Evolutionary conservation across 1,140 invertebrate species (phyloP), one percentile per base, ranked within the genome.

Genomic region (Drosophila littoralis): DNA sequence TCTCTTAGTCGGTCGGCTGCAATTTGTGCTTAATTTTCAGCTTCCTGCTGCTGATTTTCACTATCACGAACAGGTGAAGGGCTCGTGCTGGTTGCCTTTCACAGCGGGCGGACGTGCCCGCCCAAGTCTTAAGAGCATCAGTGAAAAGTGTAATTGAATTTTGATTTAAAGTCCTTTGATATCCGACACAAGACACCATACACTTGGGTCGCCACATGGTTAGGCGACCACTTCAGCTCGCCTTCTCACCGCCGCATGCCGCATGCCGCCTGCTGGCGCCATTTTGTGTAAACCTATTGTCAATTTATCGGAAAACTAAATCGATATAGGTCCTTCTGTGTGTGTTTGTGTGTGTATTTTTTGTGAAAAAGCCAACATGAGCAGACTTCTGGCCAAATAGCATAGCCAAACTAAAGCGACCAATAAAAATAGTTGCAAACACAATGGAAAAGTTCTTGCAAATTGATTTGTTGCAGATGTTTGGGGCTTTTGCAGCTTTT

Each of bases 161-260:
- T 81, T 85, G 78, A 85, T 81, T 85, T 85, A 85, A 85, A 86
- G 78, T 85, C 81, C 81, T 85, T 85, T 85, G 81, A 85, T 85
- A 85, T 80, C 79, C 71, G 63, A 77, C 75, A 81, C 73, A 73
- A 67, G 58, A 67, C 51, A 66, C 54, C 45, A 22, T 66, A 66
- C 54, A 67, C 59, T 59, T 54, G 50, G 67, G 38, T 46, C 22
- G 67, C 59, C 50, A 59, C 52, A 59, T 71, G 40, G 52, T 71
- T 65, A 69, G 51, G 69, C 60, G 52, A 76, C 38, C 65, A 68
- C 48, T 81, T 75, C 66, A 59, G 64, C 63, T 51, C 60, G 40
- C 48, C 22, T 35, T 15, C 46, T 12, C 8, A 9, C 13, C 28
- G 15, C n/a, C 17, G 2, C 15, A 1, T 66, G 35, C 48, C 17